Percentiles rank a stretch among this genome's conserved stretches.
Conservation (phyloP, 2,888 invertebrate genomes). For the Perithous albicinctus region DNA sequence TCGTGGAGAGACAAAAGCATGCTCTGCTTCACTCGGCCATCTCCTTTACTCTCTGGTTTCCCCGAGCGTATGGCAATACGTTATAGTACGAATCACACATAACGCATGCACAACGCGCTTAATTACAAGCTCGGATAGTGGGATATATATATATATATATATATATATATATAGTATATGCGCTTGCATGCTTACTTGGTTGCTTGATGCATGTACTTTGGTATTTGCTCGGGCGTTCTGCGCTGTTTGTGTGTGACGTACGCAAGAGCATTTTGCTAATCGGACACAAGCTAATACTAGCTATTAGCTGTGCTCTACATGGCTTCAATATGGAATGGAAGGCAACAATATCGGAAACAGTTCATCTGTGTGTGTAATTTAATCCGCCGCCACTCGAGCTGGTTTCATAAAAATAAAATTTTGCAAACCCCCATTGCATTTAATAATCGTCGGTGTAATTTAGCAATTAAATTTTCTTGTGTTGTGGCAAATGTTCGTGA, state of each 20-base stretch:
- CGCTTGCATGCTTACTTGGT: conserved; percentile 25
- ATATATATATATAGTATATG: conserved; percentile 34
- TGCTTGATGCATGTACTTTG: conserved; percentile 27
- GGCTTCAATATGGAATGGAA: neutral
- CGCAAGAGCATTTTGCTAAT: conserved; percentile 57
- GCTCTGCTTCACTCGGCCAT: conserved; percentile 18
- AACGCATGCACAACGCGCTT: conserved; percentile 56
- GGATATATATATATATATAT: no score
- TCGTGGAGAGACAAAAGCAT: conserved; percentile 44
- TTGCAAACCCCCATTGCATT: neutral
- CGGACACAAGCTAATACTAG: conserved; percentile 45
- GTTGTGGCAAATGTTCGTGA: no score
- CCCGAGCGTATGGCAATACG: conserved; percentile 1
- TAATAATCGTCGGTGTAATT: neutral
- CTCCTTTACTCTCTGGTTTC: conserved; percentile 35
- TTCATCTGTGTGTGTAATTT: neutral
- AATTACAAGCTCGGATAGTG: conserved; percentile 55
- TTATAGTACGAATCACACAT: conserved; percentile 52
- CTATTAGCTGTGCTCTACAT: conserved; percentile 6
- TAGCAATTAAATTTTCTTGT: no score
- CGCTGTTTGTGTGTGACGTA: conserved; percentile 32
- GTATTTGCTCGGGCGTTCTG: conserved; percentile 37
- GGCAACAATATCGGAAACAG: conserved; percentile 1
- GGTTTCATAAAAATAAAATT: neutral
- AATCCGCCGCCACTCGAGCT: neutral